Conservation (phyloP, 2,797 vertebrate genomes). For the Holocentrus rufus region DNA sequence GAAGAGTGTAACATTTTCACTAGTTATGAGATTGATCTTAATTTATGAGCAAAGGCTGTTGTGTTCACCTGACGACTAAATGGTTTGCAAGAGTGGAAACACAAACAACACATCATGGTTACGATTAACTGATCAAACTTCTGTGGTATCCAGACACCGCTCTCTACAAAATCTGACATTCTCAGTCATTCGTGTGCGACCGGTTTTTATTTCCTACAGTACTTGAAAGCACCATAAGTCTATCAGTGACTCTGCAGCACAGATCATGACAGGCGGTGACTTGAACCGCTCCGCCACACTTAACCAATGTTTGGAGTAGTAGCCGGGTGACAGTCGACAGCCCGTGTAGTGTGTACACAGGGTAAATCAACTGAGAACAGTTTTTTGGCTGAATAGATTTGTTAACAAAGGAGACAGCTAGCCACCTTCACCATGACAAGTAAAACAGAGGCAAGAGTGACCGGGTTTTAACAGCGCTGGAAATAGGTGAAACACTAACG, state of each 20-base stretch:
- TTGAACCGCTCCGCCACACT: conserved; percentile 43
- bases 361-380: neutral
- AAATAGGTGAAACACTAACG: neutral
- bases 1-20: too few species aligned
- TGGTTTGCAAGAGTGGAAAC: too few species aligned
- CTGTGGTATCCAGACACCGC: too few species aligned
- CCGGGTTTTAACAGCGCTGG: conserved; percentile 19
- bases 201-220: neutral
- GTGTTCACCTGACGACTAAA: too few species aligned
- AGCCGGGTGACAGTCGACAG: conserved; percentile 2
- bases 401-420: neutral
- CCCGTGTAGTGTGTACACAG: neutral
- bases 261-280: conserved; percentile 58
- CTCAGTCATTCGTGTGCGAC: too few species aligned
- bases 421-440: conserved; percentile 45
- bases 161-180: too few species aligned
- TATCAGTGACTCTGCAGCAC: conserved; percentile 3
- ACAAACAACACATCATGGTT: too few species aligned
- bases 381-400: neutral
- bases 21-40: too few species aligned
- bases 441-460: conserved; percentile 8
- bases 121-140: too few species aligned
- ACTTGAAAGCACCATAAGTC: conserved; percentile 51
- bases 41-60: too few species aligned
- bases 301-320: conserved; percentile 6